These are phyloP conservation scores for Otus sunia DNA, from an alignment of 2,113 vertebrate species.

Conservation along the genomic window DNA sequence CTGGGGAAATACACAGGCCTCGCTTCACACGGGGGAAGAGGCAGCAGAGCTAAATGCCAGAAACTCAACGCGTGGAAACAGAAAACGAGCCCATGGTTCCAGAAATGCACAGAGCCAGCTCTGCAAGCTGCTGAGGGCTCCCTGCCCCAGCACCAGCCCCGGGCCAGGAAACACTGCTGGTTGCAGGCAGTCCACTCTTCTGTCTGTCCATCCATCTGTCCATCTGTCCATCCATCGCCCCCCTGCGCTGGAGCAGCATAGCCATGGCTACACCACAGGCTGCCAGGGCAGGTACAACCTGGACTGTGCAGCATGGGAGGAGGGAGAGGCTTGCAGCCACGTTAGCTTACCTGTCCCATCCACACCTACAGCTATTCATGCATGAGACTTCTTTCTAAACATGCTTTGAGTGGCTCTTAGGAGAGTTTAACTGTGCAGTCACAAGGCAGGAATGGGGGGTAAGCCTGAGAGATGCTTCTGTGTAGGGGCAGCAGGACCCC, in stretches of 20 bases:
- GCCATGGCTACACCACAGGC: not conserved
- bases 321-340: not conserved
- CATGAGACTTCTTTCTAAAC: not conserved
- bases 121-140: not conserved
- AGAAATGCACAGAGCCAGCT: not conserved
- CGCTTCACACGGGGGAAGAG: not conserved
- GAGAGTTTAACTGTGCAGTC: not conserved
- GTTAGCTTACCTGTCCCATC: not conserved
- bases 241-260: fast-evolving
- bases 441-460: not conserved
- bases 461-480: not conserved
- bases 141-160: not conserved
- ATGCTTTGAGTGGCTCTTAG: not conserved
- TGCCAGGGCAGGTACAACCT: not conserved
- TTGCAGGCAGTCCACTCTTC: fast-evolving
- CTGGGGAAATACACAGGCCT: not conserved
- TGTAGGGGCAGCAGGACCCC: not conserved
- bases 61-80: not conserved
- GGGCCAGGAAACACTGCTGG: not conserved
- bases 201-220: not conserved
- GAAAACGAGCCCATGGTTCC: not conserved
- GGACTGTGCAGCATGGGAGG: not conserved
- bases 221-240: not conserved
- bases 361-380: not conserved
- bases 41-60: not conserved